phyloP scores from a whole-genome alignment of 2,113 vertebrate species.

The Oryzias woworae region DNA sequence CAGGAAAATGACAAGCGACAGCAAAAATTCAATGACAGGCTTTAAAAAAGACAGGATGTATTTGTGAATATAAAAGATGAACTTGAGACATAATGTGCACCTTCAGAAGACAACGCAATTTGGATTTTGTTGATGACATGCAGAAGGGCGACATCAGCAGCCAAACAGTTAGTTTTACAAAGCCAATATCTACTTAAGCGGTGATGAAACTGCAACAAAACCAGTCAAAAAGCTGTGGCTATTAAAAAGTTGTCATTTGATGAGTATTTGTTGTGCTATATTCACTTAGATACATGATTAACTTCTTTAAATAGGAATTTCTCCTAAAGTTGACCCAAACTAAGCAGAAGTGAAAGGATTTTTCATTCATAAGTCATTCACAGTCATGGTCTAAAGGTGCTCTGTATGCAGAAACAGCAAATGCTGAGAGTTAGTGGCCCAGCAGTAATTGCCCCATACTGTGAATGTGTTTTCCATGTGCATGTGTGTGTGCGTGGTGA shows the following conservation, averaged over 20 bases:
- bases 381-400: slow-evolving; percentile 73
- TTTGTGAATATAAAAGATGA: slow-evolving; percentile 53
- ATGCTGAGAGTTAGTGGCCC: slow-evolving; percentile 66
- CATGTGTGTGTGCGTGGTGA: slow-evolving; percentile 23
- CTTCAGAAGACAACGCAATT: slow-evolving; percentile 64
- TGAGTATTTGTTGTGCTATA: neutral
- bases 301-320: neutral
- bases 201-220: slow-evolving; percentile 37
- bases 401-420: slow-evolving; percentile 70
- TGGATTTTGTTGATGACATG: slow-evolving; percentile 51
- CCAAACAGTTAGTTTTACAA: slow-evolving; percentile 46
- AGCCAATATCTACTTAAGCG: slow-evolving; percentile 41
- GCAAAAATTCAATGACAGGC: slow-evolving; percentile 65
- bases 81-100: slow-evolving; percentile 57
- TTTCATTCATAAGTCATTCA: slow-evolving; percentile 76
- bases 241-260: slow-evolving; percentile 26
- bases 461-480: slow-evolving; percentile 46
- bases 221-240: slow-evolving; percentile 36
- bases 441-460: slow-evolving; percentile 68
- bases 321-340: slow-evolving; percentile 59
- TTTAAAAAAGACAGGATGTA: slow-evolving; percentile 63
- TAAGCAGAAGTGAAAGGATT: slow-evolving; percentile 63
- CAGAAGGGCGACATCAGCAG: slow-evolving; percentile 30
- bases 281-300: no score
- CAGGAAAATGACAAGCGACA: slow-evolving; percentile 66